Evolutionary conservation across 37 sponge, comb jelly and placozoan genomes (phyloP), one percentile per base, ranked within the genome.

Genomic region (Aplysina aerophoba): DNA sequence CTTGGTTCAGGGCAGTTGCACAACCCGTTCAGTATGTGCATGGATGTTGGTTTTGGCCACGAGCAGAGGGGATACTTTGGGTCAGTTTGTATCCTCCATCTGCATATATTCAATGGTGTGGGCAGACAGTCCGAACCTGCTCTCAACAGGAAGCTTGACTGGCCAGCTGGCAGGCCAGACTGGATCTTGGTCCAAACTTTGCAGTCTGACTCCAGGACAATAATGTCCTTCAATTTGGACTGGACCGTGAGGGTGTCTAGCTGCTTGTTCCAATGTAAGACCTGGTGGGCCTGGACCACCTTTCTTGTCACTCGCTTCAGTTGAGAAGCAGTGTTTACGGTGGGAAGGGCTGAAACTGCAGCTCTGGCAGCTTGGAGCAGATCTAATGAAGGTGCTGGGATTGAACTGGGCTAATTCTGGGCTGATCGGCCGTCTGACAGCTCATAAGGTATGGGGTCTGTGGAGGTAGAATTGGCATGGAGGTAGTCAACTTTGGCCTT

Each of bases 331-430:
- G 59, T 15, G 15, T 57, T 57, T 57, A 57, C 59, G 17, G 59
- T 20, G 17, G 15, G 59, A 57, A 57, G 59, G 15, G 64, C 37
- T 71, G 31, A 28, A 12, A 71, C 15, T 27, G 37, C 4, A 5
- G 31, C 73, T 71, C 73, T 71, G 73, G 73, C 37, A 71, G 73
- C 31, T 71, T 71, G 73, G 6, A 71, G 73, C 73, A 71, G 12
- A 37, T 71, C 2, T 21, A 15, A 5, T 71, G 73, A 71, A 71
- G 73, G 28, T 71, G 73, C 35, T 5, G 35, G 73, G 73, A 71
- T 25, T 71, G 64, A 62, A 62, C 64, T 71, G 28, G 73, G 35
- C 35, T 8, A 35, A 17, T 71, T 34, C 31, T 71, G 73, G 2
- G 15, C 31, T 5, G 36, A 33, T 15, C 6, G 35, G 37, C 73